A percentile compares a stretch with the other conserved stretches of the same genome.
Evolutionary conservation across 2,888 invertebrate genomes (phyloP).

Genomic region (Lasioglossum oenotherae): DNA sequence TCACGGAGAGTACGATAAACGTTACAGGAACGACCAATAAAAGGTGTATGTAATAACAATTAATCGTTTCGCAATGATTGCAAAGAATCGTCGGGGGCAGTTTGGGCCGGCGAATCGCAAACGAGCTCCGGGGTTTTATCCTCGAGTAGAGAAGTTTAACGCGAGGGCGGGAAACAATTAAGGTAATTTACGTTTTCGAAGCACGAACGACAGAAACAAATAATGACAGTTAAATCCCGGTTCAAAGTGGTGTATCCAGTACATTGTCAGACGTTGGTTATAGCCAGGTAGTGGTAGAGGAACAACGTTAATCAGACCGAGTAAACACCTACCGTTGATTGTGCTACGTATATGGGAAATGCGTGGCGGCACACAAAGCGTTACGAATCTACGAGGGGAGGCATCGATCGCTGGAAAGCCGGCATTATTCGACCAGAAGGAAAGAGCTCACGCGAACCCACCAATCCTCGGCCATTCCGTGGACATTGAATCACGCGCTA

Average conservation of each 20-base stretch:
- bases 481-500: conserved; percentile 33
- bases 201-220: conserved; percentile 15
- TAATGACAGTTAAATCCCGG: conserved; percentile 53
- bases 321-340: conserved; percentile 81
- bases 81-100: neutral
- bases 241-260: conserved; percentile 51
- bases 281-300: conserved; percentile 57
- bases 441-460: conserved; percentile 68
- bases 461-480: conserved; percentile 52
- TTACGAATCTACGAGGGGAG: conserved; percentile 68
- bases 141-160: neutral
- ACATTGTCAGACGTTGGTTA: conserved; percentile 49
- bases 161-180: conserved; percentile 17
- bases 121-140: conserved; percentile 9
- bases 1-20: neutral
- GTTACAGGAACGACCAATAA: neutral
- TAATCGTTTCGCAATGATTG: neutral
- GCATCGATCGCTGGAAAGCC: conserved; percentile 76
- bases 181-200: conserved; percentile 36
- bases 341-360: conserved; percentile 74
- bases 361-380: conserved; percentile 67
- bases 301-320: conserved; percentile 80
- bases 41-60: neutral
- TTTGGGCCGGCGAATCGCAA: neutral
- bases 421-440: conserved; percentile 67